Conservation (phyloP, 1,140 invertebrate genomes). For the Drosophila orena region DNA sequence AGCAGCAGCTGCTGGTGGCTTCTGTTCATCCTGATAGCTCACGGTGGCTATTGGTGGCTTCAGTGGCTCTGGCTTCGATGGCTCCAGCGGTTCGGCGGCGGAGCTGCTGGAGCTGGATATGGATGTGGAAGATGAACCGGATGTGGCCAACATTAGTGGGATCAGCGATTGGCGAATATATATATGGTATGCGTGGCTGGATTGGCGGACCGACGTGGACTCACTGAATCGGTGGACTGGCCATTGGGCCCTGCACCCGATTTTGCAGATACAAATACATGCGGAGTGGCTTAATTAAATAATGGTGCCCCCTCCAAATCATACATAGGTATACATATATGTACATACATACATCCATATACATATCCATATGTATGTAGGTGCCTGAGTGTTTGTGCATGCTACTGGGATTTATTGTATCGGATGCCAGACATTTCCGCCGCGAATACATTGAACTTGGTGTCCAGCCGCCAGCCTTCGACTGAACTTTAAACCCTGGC, state of each 20-base stretch:
- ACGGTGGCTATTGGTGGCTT: conserved; percentile 51
- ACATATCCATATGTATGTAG: background rate
- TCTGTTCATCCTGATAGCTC: conserved; percentile 73
- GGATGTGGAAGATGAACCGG: conserved; percentile 26
- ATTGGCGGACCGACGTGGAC: conserved; percentile 48
- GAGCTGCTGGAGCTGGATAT: conserved; percentile 38
- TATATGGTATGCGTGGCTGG: conserved; percentile 22
- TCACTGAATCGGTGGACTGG: conserved; percentile 50
- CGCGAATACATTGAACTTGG: conserved; percentile 38
- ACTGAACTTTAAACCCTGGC: conserved; percentile 10
- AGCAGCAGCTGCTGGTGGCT: background rate
- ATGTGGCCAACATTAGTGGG: conserved; percentile 39
- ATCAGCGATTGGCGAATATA: too few relatives aligned
- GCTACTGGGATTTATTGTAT: conserved; percentile 18
- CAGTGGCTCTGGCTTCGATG: background rate
- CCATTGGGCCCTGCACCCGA: conserved; percentile 17
- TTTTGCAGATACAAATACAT: conserved; percentile 55
- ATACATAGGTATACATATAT: background rate
- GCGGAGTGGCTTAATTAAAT: conserved; percentile 59
- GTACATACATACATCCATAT: background rate
- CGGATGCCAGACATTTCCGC: conserved; percentile 69
- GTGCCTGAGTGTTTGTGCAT: background rate
- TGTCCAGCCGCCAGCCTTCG: background rate
- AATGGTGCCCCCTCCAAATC: conserved; percentile 45
- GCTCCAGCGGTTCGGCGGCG: conserved; percentile 2